Conservation (phyloP, 2,113 vertebrate genomes). For the Sphaerodactylus townsendi region DNA sequence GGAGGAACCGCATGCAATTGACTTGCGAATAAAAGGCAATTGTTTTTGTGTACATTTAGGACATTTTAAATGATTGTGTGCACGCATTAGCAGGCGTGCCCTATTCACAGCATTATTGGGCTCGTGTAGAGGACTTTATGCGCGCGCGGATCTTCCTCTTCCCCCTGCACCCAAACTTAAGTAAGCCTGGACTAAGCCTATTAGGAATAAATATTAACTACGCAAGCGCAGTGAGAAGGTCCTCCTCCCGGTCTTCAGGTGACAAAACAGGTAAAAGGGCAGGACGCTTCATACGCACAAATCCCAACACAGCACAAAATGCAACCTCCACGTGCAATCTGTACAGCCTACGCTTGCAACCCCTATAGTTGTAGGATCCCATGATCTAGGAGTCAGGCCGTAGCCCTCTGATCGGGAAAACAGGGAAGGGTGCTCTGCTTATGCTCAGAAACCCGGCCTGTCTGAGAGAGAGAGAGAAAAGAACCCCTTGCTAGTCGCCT, state of each 20-base stretch:
- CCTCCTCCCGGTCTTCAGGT: not conserved
- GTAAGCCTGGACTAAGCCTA: accelerated
- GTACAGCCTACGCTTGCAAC: too few species aligned
- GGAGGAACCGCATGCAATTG: not conserved
- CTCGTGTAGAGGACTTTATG: accelerated
- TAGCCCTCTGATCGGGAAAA: accelerated
- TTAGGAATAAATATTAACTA: too few species aligned
- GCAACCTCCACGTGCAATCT: too few species aligned
- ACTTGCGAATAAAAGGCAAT: not conserved
- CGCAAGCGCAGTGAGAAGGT: not conserved
- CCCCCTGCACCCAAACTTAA: too few species aligned
- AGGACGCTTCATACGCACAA: too few species aligned
- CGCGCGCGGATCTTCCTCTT: not conserved
- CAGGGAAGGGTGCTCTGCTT: not conserved
- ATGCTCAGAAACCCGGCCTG: not conserved
- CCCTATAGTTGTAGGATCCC: not conserved
- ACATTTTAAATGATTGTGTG: too few species aligned
- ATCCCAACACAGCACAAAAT: too few species aligned
- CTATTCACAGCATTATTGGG: not conserved
- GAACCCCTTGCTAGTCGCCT: too few species aligned
- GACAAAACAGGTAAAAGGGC: not conserved
- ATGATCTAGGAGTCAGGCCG: too few species aligned
- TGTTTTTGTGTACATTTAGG: not conserved
- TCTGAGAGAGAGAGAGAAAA: not conserved
- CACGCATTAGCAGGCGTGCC: too few species aligned